These are phyloP conservation scores for Vidua macroura DNA, from an alignment of 2,113 vertebrate genomes.

Conservation along the genomic window DNA sequence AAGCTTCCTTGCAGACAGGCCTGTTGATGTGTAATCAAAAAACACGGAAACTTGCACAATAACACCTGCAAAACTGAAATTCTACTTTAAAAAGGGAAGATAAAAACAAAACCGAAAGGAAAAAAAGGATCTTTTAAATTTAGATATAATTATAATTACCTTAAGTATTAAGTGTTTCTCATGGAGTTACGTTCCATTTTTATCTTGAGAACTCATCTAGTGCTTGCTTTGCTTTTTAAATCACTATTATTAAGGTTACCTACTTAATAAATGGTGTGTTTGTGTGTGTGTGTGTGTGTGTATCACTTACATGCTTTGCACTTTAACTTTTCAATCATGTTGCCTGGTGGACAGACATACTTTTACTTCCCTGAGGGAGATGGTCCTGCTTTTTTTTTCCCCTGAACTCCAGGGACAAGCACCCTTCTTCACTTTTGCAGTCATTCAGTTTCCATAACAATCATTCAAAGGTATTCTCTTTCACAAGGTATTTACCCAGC, in stretches of 20 bases:
- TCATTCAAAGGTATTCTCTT: neutral
- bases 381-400: neutral
- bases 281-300: neutral
- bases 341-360: neutral
- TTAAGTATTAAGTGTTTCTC: neutral
- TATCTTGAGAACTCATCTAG: neutral
- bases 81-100: neutral
- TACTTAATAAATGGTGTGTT: neutral
- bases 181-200: neutral
- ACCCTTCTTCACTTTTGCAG: neutral
- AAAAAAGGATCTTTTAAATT: neutral
- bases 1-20: neutral
- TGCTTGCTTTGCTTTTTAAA: neutral
- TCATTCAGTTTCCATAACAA: neutral
- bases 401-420: neutral
- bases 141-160: neutral
- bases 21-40: neutral
- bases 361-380: neutral
- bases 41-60: neutral
- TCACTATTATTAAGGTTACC: neutral
- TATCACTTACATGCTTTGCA: neutral
- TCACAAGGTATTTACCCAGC: neutral
- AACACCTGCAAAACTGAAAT: neutral
- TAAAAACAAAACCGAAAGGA: neutral
- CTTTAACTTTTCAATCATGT: neutral